phyloP scores from a whole-genome alignment of 37 sponge, comb jelly and placozoan genomes.

The Hormiphora californensis region DNA sequence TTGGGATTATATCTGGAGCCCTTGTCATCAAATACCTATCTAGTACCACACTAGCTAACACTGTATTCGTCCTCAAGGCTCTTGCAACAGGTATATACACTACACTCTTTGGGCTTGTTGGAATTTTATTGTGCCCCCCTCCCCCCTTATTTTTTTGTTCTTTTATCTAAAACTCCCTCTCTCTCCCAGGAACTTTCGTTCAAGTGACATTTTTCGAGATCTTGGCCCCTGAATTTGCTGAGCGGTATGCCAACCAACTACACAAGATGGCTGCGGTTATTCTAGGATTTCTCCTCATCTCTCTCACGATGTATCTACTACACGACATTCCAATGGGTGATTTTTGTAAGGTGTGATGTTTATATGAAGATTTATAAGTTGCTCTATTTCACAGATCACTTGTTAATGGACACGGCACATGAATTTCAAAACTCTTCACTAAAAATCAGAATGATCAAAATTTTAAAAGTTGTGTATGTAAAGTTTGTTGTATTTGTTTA shows the following conservation, averaged over 20 bases:
- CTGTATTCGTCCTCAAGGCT: slow-evolving; percentile 30
- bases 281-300: slow-evolving; percentile 16
- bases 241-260: slow-evolving; percentile 20
- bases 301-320: not conserved
- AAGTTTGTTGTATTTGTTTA: too few species aligned
- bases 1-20: not conserved
- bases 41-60: not conserved
- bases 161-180: not conserved
- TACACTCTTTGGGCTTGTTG: too few species aligned
- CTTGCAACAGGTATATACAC: slow-evolving; percentile 45
- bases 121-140: not conserved
- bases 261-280: slow-evolving; percentile 21
- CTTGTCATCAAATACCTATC: not conserved
- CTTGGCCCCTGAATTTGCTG: slow-evolving; percentile 14
- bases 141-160: not conserved
- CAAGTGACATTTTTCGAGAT: slow-evolving; percentile 51
- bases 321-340: slow-evolving; percentile 24
- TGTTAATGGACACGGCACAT: too few species aligned
- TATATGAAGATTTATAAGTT: too few species aligned
- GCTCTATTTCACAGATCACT: too few species aligned
- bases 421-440: too few species aligned
- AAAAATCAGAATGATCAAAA: too few species aligned
- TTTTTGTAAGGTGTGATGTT: not conserved
- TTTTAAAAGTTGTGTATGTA: too few species aligned
- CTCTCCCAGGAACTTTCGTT: slow-evolving; percentile 26